These are phyloP conservation scores for Columbina picui DNA, from an alignment of 2,113 vertebrate species.

Conservation along the genomic window DNA sequence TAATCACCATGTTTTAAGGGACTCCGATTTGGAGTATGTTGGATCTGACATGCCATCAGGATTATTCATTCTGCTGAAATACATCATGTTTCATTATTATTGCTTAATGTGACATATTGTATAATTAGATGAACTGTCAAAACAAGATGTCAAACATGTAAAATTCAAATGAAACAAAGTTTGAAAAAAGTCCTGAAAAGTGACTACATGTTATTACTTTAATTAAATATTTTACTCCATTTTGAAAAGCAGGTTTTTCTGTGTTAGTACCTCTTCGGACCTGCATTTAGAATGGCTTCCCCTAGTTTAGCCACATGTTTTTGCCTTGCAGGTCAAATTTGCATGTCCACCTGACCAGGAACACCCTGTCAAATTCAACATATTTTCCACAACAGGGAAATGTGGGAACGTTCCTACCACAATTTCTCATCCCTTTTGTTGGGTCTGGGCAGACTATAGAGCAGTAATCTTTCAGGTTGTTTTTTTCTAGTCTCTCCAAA, in stretches of 20 bases:
- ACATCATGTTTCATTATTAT: constrained; percentile 53
- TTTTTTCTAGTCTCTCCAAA: not conserved
- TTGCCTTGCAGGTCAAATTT: not conserved
- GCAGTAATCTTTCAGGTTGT: not conserved
- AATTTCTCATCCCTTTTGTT: not conserved
- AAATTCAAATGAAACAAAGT: constrained; percentile 56
- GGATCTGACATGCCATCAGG: constrained; percentile 51
- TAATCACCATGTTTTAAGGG: constrained; percentile 23
- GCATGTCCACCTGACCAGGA: not conserved
- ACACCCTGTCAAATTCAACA: not conserved
- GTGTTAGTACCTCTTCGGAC: not conserved
- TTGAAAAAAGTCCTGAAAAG: constrained; percentile 43
- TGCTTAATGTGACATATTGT: constrained; percentile 65
- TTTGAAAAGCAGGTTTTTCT: not conserved
- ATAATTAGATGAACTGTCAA: constrained; percentile 62
- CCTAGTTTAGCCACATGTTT: not conserved
- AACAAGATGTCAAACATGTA: constrained; percentile 58
- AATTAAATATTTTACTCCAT: constrained; percentile 11
- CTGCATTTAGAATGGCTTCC: not conserved
- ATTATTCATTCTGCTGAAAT: constrained; percentile 47
- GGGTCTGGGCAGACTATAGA: not conserved
- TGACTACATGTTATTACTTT: constrained; percentile 32
- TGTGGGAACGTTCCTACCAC: not conserved
- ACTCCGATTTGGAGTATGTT: constrained; percentile 31
- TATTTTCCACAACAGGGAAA: not conserved